Percentiles rank a stretch among this genome's conserved stretches.
These are phyloP conservation scores for Zaprionus capensis DNA, from an alignment of 1,140 invertebrate genomes.

Conservation along the genomic window DNA sequence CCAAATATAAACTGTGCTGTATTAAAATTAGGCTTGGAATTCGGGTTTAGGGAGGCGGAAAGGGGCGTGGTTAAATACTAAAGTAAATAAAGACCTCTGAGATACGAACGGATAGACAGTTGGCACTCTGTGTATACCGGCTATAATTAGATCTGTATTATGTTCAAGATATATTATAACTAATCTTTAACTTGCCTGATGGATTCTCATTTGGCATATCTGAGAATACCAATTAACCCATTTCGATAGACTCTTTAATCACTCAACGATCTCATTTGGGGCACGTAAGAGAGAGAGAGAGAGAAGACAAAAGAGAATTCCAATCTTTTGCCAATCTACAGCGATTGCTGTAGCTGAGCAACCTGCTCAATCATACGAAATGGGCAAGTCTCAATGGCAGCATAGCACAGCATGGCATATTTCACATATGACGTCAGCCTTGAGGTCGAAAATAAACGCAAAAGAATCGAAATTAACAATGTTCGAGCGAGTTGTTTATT, in stretches of 20 bases:
- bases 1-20: too few relatives aligned
- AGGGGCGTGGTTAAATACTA: too few relatives aligned
- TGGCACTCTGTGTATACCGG: too few relatives aligned
- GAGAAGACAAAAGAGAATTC: not conserved
- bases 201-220: not conserved
- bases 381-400: constrained; percentile 4
- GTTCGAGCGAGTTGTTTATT: not conserved
- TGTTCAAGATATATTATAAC: too few relatives aligned
- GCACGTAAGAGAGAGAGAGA: not conserved
- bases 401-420: not conserved
- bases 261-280: not conserved
- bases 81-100: too few relatives aligned
- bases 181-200: too few relatives aligned
- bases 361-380: constrained; percentile 4
- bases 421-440: constrained; percentile 13
- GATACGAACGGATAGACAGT: too few relatives aligned
- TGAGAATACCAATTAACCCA: not conserved
- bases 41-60: too few relatives aligned
- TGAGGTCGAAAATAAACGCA: constrained; percentile 7
- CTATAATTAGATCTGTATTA: too few relatives aligned
- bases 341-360: not conserved
- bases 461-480: constrained; percentile 4
- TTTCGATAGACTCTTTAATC: not conserved
- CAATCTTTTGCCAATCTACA: not conserved
- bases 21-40: too few relatives aligned